phyloP scores from a whole-genome alignment of 2,797 vertebrate species.

The Echiichthys vipera region DNA sequence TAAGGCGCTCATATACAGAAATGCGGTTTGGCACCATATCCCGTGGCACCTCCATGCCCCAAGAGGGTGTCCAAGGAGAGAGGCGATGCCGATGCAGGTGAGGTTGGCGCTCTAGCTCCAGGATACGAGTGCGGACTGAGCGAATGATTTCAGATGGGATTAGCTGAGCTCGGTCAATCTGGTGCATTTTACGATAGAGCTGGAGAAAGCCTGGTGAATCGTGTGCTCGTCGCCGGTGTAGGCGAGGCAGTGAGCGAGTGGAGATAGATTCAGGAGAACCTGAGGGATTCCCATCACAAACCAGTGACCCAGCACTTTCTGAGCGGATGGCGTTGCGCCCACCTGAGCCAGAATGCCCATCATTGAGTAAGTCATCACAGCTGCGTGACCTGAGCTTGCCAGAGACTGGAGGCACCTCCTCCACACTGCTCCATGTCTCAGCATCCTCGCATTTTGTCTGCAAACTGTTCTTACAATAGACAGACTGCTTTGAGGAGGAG shows the following conservation, averaged over 20 bases:
- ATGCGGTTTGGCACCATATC: slow-evolving; percentile 96
- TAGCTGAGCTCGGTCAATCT: slow-evolving; percentile 94
- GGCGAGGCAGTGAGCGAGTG: slow-evolving; percentile 68
- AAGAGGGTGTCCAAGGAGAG: slow-evolving; percentile 87
- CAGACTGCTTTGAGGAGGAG: slow-evolving; percentile 88
- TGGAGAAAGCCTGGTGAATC: slow-evolving; percentile 94
- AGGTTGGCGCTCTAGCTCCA: slow-evolving; percentile 93
- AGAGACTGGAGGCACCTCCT: slow-evolving; percentile 77
- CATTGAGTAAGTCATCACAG: slow-evolving; percentile 93
- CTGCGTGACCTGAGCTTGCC: slow-evolving; percentile 95
- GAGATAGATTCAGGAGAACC: slow-evolving; percentile 55
- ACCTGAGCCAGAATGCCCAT: slow-evolving; percentile 74
- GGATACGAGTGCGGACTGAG: slow-evolving; percentile 94
- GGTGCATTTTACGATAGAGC: slow-evolving; percentile 98
- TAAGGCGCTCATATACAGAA: slow-evolving; percentile 94
- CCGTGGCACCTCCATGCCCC: slow-evolving; percentile 91
- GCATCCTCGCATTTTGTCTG: slow-evolving; percentile 87
- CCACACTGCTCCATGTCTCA: slow-evolving; percentile 92
- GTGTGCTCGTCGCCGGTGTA: slow-evolving; percentile 83
- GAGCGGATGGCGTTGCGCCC: slow-evolving; percentile 84
- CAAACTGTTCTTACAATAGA: slow-evolving; percentile 91
- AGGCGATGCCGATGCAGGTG: slow-evolving; percentile 83
- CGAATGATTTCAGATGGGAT: slow-evolving; percentile 95
- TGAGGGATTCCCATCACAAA: slow-evolving; percentile 87
- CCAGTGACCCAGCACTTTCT: slow-evolving; percentile 92